Evolutionary conservation across 2,113 vertebrate genomes (phyloP).

Genomic region (Malurus cyaneus): DNA sequence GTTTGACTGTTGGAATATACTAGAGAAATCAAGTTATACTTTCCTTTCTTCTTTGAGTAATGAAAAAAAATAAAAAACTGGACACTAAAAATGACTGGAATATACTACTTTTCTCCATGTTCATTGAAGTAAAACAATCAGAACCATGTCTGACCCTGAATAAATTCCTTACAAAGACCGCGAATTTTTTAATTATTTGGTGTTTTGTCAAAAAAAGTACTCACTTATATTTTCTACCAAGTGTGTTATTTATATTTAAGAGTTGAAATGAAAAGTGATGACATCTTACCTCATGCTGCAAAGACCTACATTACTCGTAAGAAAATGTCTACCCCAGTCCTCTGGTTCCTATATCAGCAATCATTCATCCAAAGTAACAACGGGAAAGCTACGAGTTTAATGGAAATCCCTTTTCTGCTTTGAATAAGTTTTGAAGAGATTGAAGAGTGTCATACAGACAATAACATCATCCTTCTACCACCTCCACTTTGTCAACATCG

Average conservation of each 20-base stretch:
- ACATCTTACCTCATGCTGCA: not conserved
- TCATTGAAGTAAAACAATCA: not conserved
- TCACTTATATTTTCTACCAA: not conserved
- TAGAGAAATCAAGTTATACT: slow-evolving; percentile 9
- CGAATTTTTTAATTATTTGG: slow-evolving; percentile 1
- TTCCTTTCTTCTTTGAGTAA: slow-evolving; percentile 38
- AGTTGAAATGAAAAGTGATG: slow-evolving; percentile 19
- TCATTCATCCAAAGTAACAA: not conserved
- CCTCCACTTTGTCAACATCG: not conserved
- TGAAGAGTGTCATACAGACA: not conserved
- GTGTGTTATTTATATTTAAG: slow-evolving; percentile 41
- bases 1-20: slow-evolving; percentile 26
- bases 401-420: not conserved
- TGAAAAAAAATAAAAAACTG: slow-evolving; percentile 38
- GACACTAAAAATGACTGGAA: not conserved
- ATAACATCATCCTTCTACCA: fast-evolving
- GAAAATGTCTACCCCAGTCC: fast-evolving
- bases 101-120: not conserved
- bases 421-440: not conserved
- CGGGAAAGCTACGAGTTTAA: not conserved
- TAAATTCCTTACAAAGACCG: not conserved
- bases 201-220: not conserved
- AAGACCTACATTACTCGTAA: not conserved
- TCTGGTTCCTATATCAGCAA: not conserved
- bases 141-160: not conserved